Evolutionary conservation across 2,888 invertebrate species (phyloP).

Genomic region (Pilophorus perplexus): DNA sequence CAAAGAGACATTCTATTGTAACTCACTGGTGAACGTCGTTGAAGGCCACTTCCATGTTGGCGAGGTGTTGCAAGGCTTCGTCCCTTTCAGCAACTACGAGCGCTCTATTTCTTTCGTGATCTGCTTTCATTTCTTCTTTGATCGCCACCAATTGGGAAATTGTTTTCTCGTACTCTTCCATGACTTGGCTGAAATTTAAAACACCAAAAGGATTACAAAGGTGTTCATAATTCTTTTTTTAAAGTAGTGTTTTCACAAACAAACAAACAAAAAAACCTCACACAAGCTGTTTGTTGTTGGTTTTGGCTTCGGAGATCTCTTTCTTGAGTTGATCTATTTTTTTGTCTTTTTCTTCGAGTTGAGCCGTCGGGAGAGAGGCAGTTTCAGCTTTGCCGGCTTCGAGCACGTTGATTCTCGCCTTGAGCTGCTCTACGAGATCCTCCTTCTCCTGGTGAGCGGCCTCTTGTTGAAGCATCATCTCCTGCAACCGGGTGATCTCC

Average conservation of each 20-base stretch:
- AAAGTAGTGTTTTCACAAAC: too few relatives aligned
- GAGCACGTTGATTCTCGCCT: conserved; percentile 41
- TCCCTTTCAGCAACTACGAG: conserved; percentile 57
- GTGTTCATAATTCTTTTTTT: too few relatives aligned
- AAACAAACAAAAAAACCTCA: too few relatives aligned
- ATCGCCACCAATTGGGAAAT: conserved; percentile 73
- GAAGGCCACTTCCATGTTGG: conserved; percentile 64
- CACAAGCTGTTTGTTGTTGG: conserved; percentile 54
- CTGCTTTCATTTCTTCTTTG: conserved; percentile 66
- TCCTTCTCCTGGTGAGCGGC: conserved; percentile 55
- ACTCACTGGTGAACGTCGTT: conserved; percentile 62
- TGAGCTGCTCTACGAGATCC: conserved; percentile 42
- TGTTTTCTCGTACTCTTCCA: conserved; percentile 76
- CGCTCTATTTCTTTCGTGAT: conserved; percentile 57
- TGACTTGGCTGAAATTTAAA: conserved; percentile 61
- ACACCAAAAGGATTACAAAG: conserved; percentile 11
- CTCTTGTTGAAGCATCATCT: conserved; percentile 58
- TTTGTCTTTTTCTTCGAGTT: conserved; percentile 39
- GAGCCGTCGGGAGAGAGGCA: conserved; percentile 9
- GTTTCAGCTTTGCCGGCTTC: conserved; percentile 26
- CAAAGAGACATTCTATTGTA: too few relatives aligned
- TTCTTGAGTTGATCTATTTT: conserved; percentile 48
- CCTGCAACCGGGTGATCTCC: conserved; percentile 61
- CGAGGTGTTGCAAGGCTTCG: conserved; percentile 61
- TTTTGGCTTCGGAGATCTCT: conserved; percentile 54